phyloP scores from a whole-genome alignment of 2,888 invertebrate species.

The Tuberolachnus salignus region DNA sequence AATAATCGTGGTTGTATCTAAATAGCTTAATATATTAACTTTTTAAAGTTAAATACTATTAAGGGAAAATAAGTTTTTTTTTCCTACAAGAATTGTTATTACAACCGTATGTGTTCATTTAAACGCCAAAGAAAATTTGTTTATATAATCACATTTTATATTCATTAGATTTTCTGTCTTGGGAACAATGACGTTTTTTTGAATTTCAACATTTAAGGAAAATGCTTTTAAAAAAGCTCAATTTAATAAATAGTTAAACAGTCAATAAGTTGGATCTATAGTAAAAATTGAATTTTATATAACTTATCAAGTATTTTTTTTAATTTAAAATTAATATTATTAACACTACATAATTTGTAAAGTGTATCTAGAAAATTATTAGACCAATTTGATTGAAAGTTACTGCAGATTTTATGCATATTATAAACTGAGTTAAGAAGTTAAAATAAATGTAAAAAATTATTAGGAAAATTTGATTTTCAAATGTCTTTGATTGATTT shows the following conservation, averaged over 20 bases:
- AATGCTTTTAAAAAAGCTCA: neutral
- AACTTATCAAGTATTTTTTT: neutral
- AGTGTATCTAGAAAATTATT: neutral
- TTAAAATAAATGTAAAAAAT: no score
- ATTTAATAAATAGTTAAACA: neutral
- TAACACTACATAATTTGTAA: neutral
- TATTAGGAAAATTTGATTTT: no score
- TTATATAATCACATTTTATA: neutral
- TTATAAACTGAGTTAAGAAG: neutral
- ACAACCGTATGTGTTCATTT: conserved; percentile 33
- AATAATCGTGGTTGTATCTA: neutral
- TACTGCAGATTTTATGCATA: no score
- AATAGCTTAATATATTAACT: neutral
- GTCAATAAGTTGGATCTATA: neutral
- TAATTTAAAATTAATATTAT: neutral
- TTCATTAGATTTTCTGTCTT: neutral
- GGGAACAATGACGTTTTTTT: neutral
- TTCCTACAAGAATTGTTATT: neutral
- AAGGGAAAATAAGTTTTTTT: conserved; percentile 6
- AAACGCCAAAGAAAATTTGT: conserved; percentile 9
- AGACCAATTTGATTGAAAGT: no score
- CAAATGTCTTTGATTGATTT: no score
- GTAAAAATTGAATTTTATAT: neutral
- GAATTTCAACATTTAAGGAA: neutral
- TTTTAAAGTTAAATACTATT: neutral